Percentiles rank a stretch among this genome's conserved stretches.
Conservation (phyloP, 2,797 vertebrate genomes). For the Poeciliopsis turneri region DNA sequence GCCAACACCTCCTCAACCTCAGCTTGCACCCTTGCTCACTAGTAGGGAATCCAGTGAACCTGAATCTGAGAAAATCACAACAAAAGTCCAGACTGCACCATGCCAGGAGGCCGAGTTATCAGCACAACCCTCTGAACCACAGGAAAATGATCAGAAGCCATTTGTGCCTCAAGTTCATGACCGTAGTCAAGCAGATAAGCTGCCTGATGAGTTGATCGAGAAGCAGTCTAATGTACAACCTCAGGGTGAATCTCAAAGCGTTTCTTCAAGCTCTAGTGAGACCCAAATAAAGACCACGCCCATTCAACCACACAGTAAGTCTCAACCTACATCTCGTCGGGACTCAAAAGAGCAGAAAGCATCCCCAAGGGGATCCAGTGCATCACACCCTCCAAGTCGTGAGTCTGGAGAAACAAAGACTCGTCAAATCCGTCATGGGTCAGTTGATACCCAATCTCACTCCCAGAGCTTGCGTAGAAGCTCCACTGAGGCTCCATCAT, state of each 20-base stretch:
- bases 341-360: constrained; percentile 69
- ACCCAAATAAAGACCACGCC: constrained; percentile 57
- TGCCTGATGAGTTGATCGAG: constrained; percentile 29
- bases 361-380: constrained; percentile 43
- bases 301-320: constrained; percentile 45
- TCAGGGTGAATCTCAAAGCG: constrained; percentile 40
- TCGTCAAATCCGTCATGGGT: constrained; percentile 50
- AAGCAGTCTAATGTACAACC: constrained; percentile 40
- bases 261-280: constrained; percentile 33
- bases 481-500: constrained; percentile 53
- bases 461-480: constrained; percentile 62
- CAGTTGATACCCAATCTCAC: constrained; percentile 53
- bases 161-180: constrained; percentile 42
- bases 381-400: constrained; percentile 44
- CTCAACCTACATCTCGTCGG: constrained; percentile 43
- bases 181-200: constrained; percentile 27
- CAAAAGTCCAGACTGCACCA: constrained; percentile 33
- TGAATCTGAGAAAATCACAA: constrained; percentile 45
- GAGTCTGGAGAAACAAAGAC: constrained; percentile 49
- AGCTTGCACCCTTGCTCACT: constrained; percentile 58
- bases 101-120: constrained; percentile 16
- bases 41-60: constrained; percentile 60
- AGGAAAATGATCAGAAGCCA: constrained; percentile 36
- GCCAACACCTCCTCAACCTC: constrained; percentile 52
- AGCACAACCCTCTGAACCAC: constrained; percentile 34